A percentile compares a stretch with the other conserved stretches of the same genome.
phyloP scores from a whole-genome alignment of 2,113 vertebrate species.

The Bos indicus region DNA sequence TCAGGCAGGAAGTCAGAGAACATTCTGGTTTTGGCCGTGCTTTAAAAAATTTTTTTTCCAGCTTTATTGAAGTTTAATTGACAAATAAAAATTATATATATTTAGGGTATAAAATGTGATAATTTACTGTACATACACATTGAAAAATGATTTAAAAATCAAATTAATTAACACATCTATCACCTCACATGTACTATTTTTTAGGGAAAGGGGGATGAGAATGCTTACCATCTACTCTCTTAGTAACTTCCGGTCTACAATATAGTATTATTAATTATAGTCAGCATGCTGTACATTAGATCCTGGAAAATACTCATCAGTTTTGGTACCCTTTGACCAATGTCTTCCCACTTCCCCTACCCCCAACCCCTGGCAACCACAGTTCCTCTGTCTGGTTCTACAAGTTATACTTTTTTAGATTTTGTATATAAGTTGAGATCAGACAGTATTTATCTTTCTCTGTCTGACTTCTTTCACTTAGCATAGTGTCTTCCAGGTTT shows the following conservation, averaged over 20 bases:
- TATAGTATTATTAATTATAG: background rate
- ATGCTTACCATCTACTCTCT: background rate
- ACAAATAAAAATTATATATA: background rate
- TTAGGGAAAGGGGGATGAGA: background rate
- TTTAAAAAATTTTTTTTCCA: background rate
- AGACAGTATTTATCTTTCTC: background rate
- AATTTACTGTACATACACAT: background rate
- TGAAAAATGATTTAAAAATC: background rate
- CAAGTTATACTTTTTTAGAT: background rate
- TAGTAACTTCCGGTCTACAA: background rate
- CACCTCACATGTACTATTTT: background rate
- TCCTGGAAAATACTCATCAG: background rate
- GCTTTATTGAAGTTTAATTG: background rate
- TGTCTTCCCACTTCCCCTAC: background rate
- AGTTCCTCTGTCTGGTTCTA: background rate
- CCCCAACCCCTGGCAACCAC: background rate
- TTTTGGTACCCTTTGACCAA: background rate
- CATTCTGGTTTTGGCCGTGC: background rate
- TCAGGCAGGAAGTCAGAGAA: background rate
- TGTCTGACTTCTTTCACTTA: background rate
- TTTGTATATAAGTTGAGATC: background rate
- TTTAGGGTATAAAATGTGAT: background rate
- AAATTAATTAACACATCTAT: background rate
- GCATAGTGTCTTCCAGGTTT: background rate
- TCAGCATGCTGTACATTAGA: background rate